These are phyloP conservation scores for Actenoides lindsayi DNA, from an alignment of 2,113 vertebrate genomes.

Conservation along the genomic window DNA sequence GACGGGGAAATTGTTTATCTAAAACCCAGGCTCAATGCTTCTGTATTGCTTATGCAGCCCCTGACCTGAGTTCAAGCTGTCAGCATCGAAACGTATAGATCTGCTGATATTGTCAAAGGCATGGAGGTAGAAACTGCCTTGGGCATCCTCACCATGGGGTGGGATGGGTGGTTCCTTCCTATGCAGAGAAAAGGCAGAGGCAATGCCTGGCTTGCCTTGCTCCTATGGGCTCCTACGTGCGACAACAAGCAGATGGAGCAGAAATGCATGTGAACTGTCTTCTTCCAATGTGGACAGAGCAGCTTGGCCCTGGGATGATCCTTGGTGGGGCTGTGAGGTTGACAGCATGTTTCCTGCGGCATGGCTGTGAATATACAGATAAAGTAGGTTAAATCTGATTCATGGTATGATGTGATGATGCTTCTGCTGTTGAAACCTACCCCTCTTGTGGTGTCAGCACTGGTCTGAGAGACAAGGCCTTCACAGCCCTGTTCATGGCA, in stretches of 20 bases:
- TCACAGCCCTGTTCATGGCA: neutral
- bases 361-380: neutral
- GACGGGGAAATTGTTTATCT: neutral
- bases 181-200: neutral
- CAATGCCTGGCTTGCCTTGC: neutral
- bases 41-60: neutral
- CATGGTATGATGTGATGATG: neutral
- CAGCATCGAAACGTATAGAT: neutral
- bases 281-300: neutral
- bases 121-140: neutral
- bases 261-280: neutral
- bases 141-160: neutral
- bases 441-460: neutral
- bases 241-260: neutral
- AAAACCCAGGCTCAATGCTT: neutral
- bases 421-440: neutral
- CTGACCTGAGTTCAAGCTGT: neutral
- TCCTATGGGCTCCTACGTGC: neutral
- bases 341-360: neutral
- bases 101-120: neutral
- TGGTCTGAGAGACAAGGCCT: neutral
- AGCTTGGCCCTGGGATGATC: neutral
- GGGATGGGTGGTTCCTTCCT: neutral
- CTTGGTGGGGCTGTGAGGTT: neutral
- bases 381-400: neutral